phyloP scores from a whole-genome alignment of 1,140 invertebrate genomes.

The Pseudobourletiella spinata region DNA sequence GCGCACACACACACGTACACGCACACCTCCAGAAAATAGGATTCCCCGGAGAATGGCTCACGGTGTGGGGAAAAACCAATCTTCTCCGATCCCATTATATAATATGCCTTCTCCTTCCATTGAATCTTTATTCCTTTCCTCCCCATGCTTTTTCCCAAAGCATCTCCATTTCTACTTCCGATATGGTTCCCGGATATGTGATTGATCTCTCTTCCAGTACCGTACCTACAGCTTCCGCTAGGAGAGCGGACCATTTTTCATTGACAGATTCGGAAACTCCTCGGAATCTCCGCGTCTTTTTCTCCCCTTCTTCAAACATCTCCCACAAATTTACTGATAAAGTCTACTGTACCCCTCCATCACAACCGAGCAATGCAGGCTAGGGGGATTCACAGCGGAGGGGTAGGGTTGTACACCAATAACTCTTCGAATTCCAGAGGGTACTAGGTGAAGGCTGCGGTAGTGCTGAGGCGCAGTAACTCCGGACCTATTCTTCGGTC shows the following conservation, averaged over 20 bases:
- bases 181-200: slow-evolving; percentile 14
- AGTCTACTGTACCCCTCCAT: no score
- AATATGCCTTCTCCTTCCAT: slow-evolving; percentile 2
- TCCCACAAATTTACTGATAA: no score
- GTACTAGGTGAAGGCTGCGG: no score
- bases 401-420: no score
- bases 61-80: slow-evolving; percentile 14
- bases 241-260: neutral
- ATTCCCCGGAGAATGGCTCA: slow-evolving; percentile 18
- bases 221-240: neutral
- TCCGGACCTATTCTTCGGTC: no score
- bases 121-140: slow-evolving; percentile 10
- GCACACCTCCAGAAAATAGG: slow-evolving; percentile 14
- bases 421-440: no score
- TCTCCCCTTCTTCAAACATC: no score
- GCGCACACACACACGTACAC: neutral
- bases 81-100: slow-evolving; percentile 7
- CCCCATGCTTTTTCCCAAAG: neutral
- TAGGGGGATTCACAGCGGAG: no score
- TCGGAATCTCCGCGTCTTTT: neutral
- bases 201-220: slow-evolving; percentile 14
- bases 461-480: no score
- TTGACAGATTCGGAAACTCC: slow-evolving; percentile 4
- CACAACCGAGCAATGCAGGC: no score
- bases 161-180: slow-evolving; percentile 11